Evolutionary conservation across 2,797 vertebrate genomes (phyloP).

Genomic region (Galagoides demidoff): DNA sequence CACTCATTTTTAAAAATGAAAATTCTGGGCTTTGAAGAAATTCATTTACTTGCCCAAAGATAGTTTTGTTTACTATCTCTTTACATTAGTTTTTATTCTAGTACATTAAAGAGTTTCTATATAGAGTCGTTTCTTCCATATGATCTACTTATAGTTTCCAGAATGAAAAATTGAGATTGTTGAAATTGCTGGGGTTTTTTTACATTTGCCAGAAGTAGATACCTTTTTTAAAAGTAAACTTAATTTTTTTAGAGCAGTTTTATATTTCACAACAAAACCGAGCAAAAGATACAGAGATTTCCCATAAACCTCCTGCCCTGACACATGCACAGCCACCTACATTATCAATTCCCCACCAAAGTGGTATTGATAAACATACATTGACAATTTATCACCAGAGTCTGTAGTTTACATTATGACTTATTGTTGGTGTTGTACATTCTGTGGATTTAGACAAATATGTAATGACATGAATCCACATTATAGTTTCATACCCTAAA

Average conservation of each 20-base stretch:
- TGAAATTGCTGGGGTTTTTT: slow-evolving; percentile 62
- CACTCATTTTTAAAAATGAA: neutral
- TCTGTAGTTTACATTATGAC: neutral
- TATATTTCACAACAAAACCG: neutral
- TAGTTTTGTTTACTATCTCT: slow-evolving; percentile 11
- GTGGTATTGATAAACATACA: neutral
- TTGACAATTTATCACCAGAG: neutral
- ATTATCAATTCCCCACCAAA: neutral
- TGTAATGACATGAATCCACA: neutral
- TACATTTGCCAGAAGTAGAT: slow-evolving; percentile 34
- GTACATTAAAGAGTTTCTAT: neutral
- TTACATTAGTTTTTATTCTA: slow-evolving; percentile 25
- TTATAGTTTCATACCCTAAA: neutral
- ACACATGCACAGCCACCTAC: neutral
- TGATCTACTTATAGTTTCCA: neutral
- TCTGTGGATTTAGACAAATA: neutral
- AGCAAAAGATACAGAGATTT: neutral
- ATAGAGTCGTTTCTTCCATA: slow-evolving; percentile 8
- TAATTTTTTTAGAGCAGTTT: neutral
- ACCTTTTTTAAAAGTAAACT: neutral
- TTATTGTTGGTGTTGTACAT: neutral
- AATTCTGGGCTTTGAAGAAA: slow-evolving; percentile 3
- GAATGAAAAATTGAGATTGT: slow-evolving; percentile 28
- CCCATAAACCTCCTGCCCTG: neutral
- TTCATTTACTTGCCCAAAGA: slow-evolving; percentile 12